Base-by-base conservation (phyloP, 2,797 vertebrate species). In the Coccyzus lansbergi region DNA sequence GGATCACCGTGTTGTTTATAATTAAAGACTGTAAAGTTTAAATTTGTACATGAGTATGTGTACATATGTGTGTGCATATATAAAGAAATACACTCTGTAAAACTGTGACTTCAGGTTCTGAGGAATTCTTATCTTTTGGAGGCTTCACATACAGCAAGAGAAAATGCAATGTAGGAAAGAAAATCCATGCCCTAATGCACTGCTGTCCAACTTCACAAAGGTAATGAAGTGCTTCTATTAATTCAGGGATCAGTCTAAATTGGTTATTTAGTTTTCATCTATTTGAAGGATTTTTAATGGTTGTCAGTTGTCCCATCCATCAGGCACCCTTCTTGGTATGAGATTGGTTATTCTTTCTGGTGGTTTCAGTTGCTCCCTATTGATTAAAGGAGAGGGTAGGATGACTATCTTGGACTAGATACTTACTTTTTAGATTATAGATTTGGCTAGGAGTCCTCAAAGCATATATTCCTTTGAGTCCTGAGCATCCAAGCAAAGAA, bases 171-270 rank as follows among this genome's bases (percentile, higher is more conserved):
- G 24, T 6, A 60, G 34, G 81, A 58, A 9, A 29, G 24, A 52
- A 91, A 86, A 75, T 58, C 60, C 33, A 8, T 26, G 25, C 15
- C 62, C 15, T 77, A 36, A 26, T 5, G 0, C 22, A 14, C 0
- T 4, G 9, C 28, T 78, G 3, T 33, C 36, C 64, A 29, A 9
- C 1, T 60, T 55, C 28, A 51, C 10, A 42, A 44, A 29, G 7
- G 10, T 1, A 46, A 8, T 7, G 15, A 78, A 60, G 9, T 7
- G 13, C 3, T 58, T 31, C 6, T 1, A 0, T 19, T 63, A 22
- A 19, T 19, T 71, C 55, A 70, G 29, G 8, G 67, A 11, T 15
- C 25, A 55, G 7, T 1, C 38, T 56, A 22, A 76, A 29, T 0
- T 19, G 18, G 4, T 42, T 72, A 38, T 51, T 68, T 51, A 28